Conservation (phyloP, 2,888 invertebrate genomes). For the Acleris cristana region DNA sequence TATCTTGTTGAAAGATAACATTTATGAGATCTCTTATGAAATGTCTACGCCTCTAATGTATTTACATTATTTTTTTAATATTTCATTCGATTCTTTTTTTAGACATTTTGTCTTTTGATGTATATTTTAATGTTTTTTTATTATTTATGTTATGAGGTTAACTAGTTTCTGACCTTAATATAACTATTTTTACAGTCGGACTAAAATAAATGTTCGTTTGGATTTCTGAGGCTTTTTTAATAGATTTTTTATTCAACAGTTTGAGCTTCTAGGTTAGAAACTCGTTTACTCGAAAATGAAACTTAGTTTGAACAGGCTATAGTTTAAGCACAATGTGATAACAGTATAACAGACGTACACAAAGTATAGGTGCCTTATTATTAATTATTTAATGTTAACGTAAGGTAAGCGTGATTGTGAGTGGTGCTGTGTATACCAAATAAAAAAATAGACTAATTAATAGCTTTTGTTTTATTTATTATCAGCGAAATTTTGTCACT, state of each 20-base stretch:
- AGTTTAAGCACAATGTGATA: slow-evolving; percentile 60
- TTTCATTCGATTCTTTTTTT: background rate
- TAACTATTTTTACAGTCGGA: too few relatives aligned
- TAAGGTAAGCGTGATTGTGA: slow-evolving; percentile 5
- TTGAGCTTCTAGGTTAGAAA: too few relatives aligned
- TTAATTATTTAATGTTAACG: slow-evolving; percentile 34
- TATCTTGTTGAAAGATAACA: background rate
- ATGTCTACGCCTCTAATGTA: background rate
- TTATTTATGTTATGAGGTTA: too few relatives aligned
- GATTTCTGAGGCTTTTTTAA: too few relatives aligned
- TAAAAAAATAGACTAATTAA: background rate
- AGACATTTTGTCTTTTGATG: slow-evolving; percentile 6
- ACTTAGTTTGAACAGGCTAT: too few relatives aligned
- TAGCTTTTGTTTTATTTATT: slow-evolving; percentile 5
- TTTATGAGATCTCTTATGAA: slow-evolving; percentile 5
- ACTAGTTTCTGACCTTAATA: too few relatives aligned
- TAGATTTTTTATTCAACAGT: too few relatives aligned
- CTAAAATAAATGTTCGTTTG: too few relatives aligned
- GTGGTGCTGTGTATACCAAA: slow-evolving; percentile 26
- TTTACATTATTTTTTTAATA: slow-evolving; percentile 1
- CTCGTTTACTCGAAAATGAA: too few relatives aligned
- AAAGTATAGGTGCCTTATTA: slow-evolving; percentile 54
- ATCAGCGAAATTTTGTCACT: background rate
- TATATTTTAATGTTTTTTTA: background rate
- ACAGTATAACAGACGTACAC: slow-evolving; percentile 40